Percentiles rank a stretch among this genome's conserved stretches.
phyloP scores from a whole-genome alignment of 2,113 vertebrate genomes.

The Corythaixoides concolor region DNA sequence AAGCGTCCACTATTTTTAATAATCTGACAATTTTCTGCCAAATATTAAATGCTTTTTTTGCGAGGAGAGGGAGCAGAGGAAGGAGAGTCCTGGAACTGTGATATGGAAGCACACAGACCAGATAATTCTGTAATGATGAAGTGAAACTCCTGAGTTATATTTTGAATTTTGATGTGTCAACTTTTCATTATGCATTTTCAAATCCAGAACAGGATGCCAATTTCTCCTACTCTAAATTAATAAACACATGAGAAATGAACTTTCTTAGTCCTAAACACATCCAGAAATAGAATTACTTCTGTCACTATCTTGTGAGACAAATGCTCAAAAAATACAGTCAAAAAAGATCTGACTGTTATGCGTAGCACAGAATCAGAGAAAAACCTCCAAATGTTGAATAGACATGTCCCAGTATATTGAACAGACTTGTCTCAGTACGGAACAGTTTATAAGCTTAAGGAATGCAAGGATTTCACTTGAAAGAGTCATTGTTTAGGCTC shows the following conservation, averaged over 20 bases:
- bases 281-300: background rate
- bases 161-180: background rate
- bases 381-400: background rate
- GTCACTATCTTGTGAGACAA: background rate
- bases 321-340: background rate
- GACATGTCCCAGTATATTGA: background rate
- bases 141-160: background rate
- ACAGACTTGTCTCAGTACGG: background rate
- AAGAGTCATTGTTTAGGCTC: slow-evolving; percentile 49
- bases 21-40: background rate
- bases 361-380: background rate
- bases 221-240: background rate
- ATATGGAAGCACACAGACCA: background rate
- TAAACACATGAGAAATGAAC: background rate
- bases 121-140: background rate
- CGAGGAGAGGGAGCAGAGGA: accelerated
- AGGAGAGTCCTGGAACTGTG: background rate
- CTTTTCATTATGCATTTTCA: background rate
- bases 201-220: background rate
- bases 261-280: background rate
- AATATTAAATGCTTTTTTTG: background rate
- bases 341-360: background rate
- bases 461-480: slow-evolving; percentile 48
- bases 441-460: slow-evolving; percentile 25
- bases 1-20: background rate